Base-by-base conservation (phyloP, 2,113 vertebrate genomes). In the Oreocharis arfaki region DNA sequence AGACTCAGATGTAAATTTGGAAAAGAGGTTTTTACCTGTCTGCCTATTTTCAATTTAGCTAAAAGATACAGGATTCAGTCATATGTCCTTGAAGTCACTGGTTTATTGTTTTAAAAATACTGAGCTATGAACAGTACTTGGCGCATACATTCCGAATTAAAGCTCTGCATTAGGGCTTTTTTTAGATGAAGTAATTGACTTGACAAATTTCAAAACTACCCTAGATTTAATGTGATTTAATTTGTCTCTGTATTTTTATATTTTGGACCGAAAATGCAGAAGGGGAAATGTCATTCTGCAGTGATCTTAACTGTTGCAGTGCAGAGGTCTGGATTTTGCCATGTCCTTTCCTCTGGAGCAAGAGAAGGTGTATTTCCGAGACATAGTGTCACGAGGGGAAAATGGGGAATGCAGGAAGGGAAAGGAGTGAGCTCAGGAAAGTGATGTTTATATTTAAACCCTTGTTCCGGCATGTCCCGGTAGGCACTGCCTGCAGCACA, bases 121-220 rank as follows among this genome's bases (percentile, higher is more conserved):
- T 47, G 76, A 94, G 75, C 84, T 87, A 59, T 80, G 76, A 90
- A 61, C 86, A 92, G 68, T 52, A 67, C 87, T 94, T 90, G 90
- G 33, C 78, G 78, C 55, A 69, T 83, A 71, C 68, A 93, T 95
- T 96, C 81, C 81, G 59, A 80, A 78, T 69, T 65, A 84, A 93
- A 97, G 61, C 69, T 80, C 53, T 82, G 59, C 73, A 84, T 91
- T 91, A 18, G 19, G 37, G 57, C 10, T 52, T 77, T 95, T 91
- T 80, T 33, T 71, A 91, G 86, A 91, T 96, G 70, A 94, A 95
- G 65, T 87, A 84, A 94, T 87, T 91, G 78, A 88, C 83, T 88
- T 90, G 92, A 78, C 71, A 96, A 90, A 95, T 95, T 94, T 96
- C 84, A 94, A 93, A 97, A 82, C 95, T 87, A 13, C 80, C 70